Evolutionary conservation across 1,140 invertebrate genomes (phyloP).

Genomic region (Danaus melanippus): DNA sequence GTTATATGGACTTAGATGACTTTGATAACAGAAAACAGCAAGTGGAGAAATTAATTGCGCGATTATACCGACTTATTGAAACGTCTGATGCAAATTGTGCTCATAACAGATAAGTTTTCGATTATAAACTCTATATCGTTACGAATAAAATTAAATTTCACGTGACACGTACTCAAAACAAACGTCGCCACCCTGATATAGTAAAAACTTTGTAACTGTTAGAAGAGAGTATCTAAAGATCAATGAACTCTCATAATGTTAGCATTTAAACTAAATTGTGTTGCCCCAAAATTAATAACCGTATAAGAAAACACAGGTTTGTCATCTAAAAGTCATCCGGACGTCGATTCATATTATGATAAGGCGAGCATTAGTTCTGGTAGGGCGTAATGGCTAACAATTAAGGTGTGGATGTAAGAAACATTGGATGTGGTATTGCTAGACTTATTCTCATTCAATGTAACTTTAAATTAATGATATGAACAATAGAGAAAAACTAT

Average conservation of each 20-base stretch:
- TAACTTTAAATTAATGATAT: neutral
- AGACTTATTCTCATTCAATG: neutral
- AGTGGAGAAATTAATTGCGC: slow-evolving; percentile 52
- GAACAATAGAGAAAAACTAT: too few relatives aligned
- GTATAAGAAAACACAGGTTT: slow-evolving; percentile 63
- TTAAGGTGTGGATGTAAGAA: slow-evolving; percentile 13
- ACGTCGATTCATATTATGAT: slow-evolving; percentile 69
- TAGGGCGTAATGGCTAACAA: slow-evolving; percentile 50
- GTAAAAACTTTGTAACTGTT: too few relatives aligned
- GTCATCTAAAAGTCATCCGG: slow-evolving; percentile 64
- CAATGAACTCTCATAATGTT: slow-evolving; percentile 29
- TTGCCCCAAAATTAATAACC: slow-evolving; percentile 62
- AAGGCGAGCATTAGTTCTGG: slow-evolving; percentile 66
- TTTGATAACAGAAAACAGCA: slow-evolving; percentile 43
- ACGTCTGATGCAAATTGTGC: slow-evolving; percentile 28
- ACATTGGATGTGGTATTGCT: slow-evolving; percentile 16
- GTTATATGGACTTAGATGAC: slow-evolving; percentile 39
- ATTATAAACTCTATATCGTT: neutral
- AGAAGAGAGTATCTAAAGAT: slow-evolving; percentile 8
- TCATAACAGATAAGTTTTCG: slow-evolving; percentile 5
- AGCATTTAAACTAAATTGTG: slow-evolving; percentile 42
- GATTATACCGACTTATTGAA: slow-evolving; percentile 36
- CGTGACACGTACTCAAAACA: too few relatives aligned
- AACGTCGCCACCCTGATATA: too few relatives aligned
- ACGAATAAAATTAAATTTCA: too few relatives aligned